These are phyloP conservation scores for Ibidorhyncha struthersii DNA, from an alignment of 2,113 vertebrate genomes.

Conservation along the genomic window DNA sequence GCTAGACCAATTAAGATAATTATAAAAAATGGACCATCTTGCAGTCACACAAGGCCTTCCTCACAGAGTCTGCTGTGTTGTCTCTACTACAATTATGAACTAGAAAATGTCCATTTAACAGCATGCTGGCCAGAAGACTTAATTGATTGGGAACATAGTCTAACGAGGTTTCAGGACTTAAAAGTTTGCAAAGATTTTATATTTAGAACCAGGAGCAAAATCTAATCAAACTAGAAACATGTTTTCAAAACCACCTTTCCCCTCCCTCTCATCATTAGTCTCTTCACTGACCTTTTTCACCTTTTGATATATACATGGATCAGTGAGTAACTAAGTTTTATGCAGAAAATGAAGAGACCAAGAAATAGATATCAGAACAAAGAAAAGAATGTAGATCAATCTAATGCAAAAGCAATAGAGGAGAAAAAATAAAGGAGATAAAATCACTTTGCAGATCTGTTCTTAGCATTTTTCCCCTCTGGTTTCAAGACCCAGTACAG, in stretches of 20 bases:
- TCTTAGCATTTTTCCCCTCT: background rate
- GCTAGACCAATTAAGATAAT: slow-evolving; percentile 1
- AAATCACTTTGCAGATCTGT: background rate
- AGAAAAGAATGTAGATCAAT: background rate
- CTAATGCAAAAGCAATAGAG: background rate
- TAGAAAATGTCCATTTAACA: background rate
- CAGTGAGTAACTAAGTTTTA: background rate
- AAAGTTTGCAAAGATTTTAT: background rate
- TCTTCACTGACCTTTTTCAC: background rate
- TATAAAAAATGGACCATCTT: background rate
- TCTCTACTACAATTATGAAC: background rate
- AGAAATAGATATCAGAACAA: slow-evolving; percentile 24
- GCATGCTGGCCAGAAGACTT: background rate
- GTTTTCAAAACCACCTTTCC: background rate
- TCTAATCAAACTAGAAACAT: background rate
- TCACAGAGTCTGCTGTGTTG: background rate
- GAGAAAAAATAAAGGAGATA: background rate
- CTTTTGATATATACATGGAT: background rate
- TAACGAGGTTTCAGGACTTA: background rate
- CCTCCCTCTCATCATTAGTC: background rate
- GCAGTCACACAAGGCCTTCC: background rate
- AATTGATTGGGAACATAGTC: background rate
- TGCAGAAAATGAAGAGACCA: background rate
- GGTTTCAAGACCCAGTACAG: slow-evolving; percentile 20
- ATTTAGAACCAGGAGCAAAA: background rate